Percentiles rank a stretch among this genome's conserved stretches.
phyloP scores from a whole-genome alignment of 2,888 invertebrate species.

The Stenichneumon culpator region DNA sequence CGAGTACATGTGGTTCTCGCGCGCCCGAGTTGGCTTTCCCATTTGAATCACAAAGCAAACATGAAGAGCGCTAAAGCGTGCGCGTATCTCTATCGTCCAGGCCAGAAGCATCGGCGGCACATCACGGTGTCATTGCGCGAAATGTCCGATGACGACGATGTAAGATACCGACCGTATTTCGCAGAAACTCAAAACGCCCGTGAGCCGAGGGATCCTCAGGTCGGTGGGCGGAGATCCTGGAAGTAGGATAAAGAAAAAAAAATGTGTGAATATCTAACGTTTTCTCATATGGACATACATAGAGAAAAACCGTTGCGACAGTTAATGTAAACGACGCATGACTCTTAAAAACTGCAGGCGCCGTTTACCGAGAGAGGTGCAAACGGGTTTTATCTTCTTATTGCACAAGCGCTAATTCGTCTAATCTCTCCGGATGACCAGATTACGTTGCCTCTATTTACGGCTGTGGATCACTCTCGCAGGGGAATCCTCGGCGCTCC shows the following conservation, averaged over 20 bases:
- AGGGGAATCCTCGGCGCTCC: slow-evolving; percentile 32
- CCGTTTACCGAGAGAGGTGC: slow-evolving; percentile 9
- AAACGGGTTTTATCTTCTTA: background rate
- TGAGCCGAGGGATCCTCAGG: slow-evolving; percentile 31
- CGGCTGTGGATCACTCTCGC: slow-evolving; percentile 45
- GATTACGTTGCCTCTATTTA: slow-evolving; percentile 61
- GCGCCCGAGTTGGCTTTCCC: slow-evolving; percentile 71
- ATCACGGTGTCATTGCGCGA: slow-evolving; percentile 37
- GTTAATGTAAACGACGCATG: background rate
- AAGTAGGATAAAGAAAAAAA: slow-evolving; percentile 45
- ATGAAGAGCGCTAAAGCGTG: slow-evolving; percentile 52
- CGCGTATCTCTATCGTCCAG: slow-evolving; percentile 40
- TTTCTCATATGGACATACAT: slow-evolving; percentile 14
- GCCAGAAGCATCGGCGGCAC: background rate
- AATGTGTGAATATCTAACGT: slow-evolving; percentile 30
- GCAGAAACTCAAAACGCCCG: slow-evolving; percentile 70
- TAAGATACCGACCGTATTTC: slow-evolving; percentile 70
- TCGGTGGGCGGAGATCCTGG: slow-evolving; percentile 69
- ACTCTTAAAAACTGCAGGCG: background rate
- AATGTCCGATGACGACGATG: slow-evolving; percentile 61
- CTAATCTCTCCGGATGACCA: slow-evolving; percentile 35
- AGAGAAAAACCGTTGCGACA: background rate
- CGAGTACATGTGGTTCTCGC: slow-evolving; percentile 1
- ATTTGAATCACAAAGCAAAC: slow-evolving; percentile 79
- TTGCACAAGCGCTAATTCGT: slow-evolving; percentile 45